Percentiles rank a stretch among this genome's conserved stretches.
Evolutionary conservation across 2,797 vertebrate genomes (phyloP).

Genomic region (Etheostoma perlongum): DNA sequence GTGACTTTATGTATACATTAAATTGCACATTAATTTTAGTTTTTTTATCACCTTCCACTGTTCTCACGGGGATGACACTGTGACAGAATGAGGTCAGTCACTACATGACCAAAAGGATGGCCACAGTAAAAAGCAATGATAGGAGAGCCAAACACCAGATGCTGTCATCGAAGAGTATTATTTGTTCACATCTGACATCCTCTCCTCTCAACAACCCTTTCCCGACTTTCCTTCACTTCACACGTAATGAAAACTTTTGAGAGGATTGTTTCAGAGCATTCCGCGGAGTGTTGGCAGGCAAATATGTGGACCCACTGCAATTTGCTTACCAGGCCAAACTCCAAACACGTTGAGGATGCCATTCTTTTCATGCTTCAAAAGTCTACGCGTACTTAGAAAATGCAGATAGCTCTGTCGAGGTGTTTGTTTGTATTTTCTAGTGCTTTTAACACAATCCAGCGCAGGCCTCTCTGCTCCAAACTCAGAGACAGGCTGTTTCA

Average conservation of each 20-base stretch:
- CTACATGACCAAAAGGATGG: constrained; percentile 60
- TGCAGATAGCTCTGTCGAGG: constrained; percentile 51
- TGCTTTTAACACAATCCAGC: constrained; percentile 67
- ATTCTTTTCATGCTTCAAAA: constrained; percentile 56
- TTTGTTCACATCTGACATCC: constrained; percentile 66
- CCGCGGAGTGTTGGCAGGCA: constrained; percentile 51
- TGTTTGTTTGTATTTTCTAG: constrained; percentile 58
- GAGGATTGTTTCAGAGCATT: constrained; percentile 50
- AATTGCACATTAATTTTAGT: constrained; percentile 74
- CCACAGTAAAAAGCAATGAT: constrained; percentile 65
- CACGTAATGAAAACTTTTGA: constrained; percentile 57
- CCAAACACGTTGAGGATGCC: constrained; percentile 52
- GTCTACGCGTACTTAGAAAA: constrained; percentile 35
- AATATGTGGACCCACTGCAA: constrained; percentile 30
- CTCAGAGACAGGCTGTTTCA: constrained; percentile 53
- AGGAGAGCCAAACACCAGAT: constrained; percentile 66
- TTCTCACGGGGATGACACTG: constrained; percentile 58
- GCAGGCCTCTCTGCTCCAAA: constrained; percentile 26
- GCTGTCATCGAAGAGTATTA: constrained; percentile 57
- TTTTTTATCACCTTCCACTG: constrained; percentile 66
- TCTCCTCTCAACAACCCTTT: constrained; percentile 39
- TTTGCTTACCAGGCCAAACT: constrained; percentile 64
- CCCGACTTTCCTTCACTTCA: constrained; percentile 54
- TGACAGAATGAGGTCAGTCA: constrained; percentile 65
- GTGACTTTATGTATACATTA: constrained; percentile 80